Base-by-base conservation (phyloP, 2,113 vertebrate genomes). In the Odocoileus hemionus region DNA sequence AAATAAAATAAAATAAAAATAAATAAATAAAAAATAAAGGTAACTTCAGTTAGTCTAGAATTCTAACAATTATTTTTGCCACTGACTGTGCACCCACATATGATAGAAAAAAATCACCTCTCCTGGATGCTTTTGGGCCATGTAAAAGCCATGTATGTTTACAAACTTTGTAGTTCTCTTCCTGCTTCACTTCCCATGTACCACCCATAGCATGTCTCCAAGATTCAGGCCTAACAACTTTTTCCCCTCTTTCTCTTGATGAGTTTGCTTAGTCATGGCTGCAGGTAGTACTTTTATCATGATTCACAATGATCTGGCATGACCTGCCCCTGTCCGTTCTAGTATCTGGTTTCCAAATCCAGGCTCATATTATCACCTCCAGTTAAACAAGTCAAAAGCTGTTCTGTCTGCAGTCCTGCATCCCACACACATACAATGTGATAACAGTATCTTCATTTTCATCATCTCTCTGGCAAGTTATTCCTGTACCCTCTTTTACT, bases 11-110 rank as follows among this genome's bases (percentile, higher is more conserved):
- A n/a, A n/a, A n/a, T n/a, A n/a, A n/a, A n/a, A n/a, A n/a, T n/a
- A n/a, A n/a, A n/a, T n/a, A n/a, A n/a, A n/a, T n/a, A n/a, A n/a
- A n/a, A n/a, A n/a, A 87, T 50, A 85, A 92, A 86, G 39, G 23
- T 28, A 86, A 23, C 26, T 92, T 95, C 14, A 30, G 8, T 33
- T 84, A 84, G 64, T 58, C 58, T 33, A 84, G 7, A 89, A 36
- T 76, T 82, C 21, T 82, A 45, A 43, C 33, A 83, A 67, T 58
- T 86, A 58, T 16, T 86, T 95, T 96, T 61, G 1, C 23, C 58
- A 43, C 15, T 57, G 83, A 78, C 28, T 67, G 26, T 93, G 15
- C 15, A 54, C 7, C 28, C 23, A 80, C 3, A 19, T 57, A 13
- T 58, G 58, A 39, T 0, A 78, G 54, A 52, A 80, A 57, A n/a